phyloP scores from a whole-genome alignment of 2,888 invertebrate genomes.

The Temnothorax unifasciatus region DNA sequence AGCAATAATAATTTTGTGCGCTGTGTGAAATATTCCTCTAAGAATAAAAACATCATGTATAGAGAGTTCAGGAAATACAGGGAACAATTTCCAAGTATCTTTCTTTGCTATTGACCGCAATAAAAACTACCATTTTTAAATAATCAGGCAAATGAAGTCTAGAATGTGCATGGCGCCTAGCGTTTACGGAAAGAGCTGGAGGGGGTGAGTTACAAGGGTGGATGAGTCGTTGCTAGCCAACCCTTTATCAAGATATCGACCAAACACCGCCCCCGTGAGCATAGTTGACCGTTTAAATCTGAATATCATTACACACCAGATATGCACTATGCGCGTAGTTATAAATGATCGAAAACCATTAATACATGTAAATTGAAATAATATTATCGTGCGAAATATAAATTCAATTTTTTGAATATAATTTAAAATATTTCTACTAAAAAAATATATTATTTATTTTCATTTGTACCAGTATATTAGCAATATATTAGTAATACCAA shows the following conservation, averaged over 20 bases:
- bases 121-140: conserved; percentile 52
- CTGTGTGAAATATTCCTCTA: no score
- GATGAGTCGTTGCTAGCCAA: conserved; percentile 82
- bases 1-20: neutral
- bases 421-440: neutral
- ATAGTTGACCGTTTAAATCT: conserved; percentile 65
- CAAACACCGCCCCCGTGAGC: conserved; percentile 78
- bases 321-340: conserved; percentile 18
- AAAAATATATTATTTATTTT: neutral
- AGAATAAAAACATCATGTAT: no score
- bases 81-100: neutral
- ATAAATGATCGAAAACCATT: conserved; percentile 32
- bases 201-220: conserved; percentile 65
- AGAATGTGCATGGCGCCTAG: conserved; percentile 39
- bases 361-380: conserved; percentile 12
- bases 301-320: conserved; percentile 69
- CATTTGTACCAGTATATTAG: neutral
- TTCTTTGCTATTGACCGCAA: neutral
- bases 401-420: neutral
- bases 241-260: conserved; percentile 80
- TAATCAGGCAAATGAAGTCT: conserved; percentile 26
- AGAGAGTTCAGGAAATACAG: neutral
- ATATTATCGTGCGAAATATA: neutral
- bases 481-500: neutral
- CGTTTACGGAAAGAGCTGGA: conserved; percentile 63